phyloP scores from a whole-genome alignment of 2,888 invertebrate genomes.

The Laothoe populi region DNA sequence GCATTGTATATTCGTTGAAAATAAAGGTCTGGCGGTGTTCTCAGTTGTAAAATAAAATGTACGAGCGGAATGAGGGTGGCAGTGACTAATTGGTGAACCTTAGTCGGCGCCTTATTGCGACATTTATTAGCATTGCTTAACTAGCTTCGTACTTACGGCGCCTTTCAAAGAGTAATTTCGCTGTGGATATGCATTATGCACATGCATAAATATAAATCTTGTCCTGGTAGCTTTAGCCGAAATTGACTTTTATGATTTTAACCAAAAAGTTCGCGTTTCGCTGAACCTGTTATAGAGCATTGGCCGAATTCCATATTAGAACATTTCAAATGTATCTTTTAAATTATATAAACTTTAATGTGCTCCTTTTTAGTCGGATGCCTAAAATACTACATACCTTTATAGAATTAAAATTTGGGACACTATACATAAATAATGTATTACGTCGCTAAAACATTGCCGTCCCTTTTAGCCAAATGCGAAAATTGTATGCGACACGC shows the following conservation, averaged over 20 bases:
- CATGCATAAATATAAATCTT: neutral
- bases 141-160: neutral
- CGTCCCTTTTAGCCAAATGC: slow-evolving; percentile 7
- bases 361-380: neutral
- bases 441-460: slow-evolving; percentile 13
- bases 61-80: neutral
- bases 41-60: slow-evolving; percentile 20
- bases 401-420: slow-evolving; percentile 3
- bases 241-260: neutral
- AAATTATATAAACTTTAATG: neutral
- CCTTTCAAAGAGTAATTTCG: neutral
- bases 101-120: slow-evolving; percentile 18
- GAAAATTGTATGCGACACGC: slow-evolving; percentile 20
- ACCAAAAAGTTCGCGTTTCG: neutral
- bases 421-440: slow-evolving; percentile 16
- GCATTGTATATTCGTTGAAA: slow-evolving; percentile 9
- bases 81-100: slow-evolving; percentile 19
- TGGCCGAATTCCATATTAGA: neutral
- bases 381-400: neutral
- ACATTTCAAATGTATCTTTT: neutral
- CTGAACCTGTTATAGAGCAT: neutral
- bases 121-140: slow-evolving; percentile 10
- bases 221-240: neutral
- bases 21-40: neutral
- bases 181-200: neutral